Base-by-base conservation (phyloP, 2,113 vertebrate species). In the Lampris megalopsis region DNA sequence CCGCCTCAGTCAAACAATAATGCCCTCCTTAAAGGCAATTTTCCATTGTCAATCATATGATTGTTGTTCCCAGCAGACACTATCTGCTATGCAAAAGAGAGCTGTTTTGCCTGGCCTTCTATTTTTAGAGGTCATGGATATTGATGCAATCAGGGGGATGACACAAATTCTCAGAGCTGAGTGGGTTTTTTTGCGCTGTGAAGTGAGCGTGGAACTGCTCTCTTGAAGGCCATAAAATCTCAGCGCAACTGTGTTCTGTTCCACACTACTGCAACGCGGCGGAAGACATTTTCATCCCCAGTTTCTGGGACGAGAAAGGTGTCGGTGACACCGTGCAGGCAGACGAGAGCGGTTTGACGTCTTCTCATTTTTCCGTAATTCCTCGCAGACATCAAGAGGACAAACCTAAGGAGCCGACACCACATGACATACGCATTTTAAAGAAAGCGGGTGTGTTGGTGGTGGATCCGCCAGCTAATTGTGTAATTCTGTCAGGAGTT, bases 41-140 rank as follows among this genome's bases (percentile, higher is more conserved):
- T 59, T 49, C 43, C 38, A n/a, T 45, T 60, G 68, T 49, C 68
- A 48, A 48, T 70, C 56, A 59, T n/a, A 37, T 48, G 56, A 58
- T 58, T 50, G 68, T 36, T 48, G 49, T 56, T 37, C 57, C 36
- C 9, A 5, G 11, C 24, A 37, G 37, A 50, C n/a, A 70, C 43
- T 2, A 42, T 64, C 82, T 45, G 75, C 69, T 70, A 73, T 73
- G 68, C 61, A 72, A 76, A 72, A 64, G 67, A 36, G 43, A 48
- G 65, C 42, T 38, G 43, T 43, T 9, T 47, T 7, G 74, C 67
- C 74, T 70, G 13, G 42, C 69, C 67, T 75, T 70, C 75, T 70
- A 79, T 81, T 69, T 74, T 80, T 80, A 73, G 85, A 86, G 79
- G 79, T 87, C 80, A 83, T 63, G 24, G 62, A 81, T 73, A 81